Conservation (phyloP, 2,797 vertebrate species). For the Sternotherus odoratus region DNA sequence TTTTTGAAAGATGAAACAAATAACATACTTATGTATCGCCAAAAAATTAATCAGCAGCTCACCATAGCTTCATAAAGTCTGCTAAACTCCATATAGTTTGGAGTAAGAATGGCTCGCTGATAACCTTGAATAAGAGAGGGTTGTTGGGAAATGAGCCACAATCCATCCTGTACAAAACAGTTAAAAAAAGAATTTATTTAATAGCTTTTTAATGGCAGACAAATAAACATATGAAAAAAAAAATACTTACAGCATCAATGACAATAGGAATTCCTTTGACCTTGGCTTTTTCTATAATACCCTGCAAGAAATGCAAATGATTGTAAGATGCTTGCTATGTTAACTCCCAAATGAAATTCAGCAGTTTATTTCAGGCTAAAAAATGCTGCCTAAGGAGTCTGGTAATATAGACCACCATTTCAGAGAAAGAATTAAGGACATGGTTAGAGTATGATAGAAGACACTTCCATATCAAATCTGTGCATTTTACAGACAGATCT, state of each 20-base stretch:
- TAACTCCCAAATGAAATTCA: rapidly evolving
- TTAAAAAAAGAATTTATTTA: slow-evolving; percentile 23
- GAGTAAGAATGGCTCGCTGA: slow-evolving; percentile 93
- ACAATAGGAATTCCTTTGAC: slow-evolving; percentile 91
- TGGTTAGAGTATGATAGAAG: not conserved
- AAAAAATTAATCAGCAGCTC: slow-evolving; percentile 68
- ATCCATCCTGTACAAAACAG: slow-evolving; percentile 88
- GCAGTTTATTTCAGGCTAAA: not conserved
- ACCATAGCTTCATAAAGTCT: slow-evolving; percentile 95
- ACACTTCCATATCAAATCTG: not conserved
- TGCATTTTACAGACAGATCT: not conserved
- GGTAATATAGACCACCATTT: not conserved
- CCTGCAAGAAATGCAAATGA: slow-evolving; percentile 79
- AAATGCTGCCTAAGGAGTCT: not conserved
- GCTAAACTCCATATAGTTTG: slow-evolving; percentile 95
- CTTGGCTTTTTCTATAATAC: slow-evolving; percentile 93
- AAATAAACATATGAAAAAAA: slow-evolving; percentile 18
- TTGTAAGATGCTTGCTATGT: not conserved
- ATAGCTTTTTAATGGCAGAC: not conserved
- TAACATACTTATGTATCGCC: not conserved
- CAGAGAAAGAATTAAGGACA: not conserved
- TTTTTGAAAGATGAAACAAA: not conserved
- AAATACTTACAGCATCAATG: slow-evolving; percentile 94
- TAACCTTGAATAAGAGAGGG: slow-evolving; percentile 94
- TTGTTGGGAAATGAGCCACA: slow-evolving; percentile 94